Base-by-base conservation (phyloP, 2,797 vertebrate species). In the Momotus momota region DNA sequence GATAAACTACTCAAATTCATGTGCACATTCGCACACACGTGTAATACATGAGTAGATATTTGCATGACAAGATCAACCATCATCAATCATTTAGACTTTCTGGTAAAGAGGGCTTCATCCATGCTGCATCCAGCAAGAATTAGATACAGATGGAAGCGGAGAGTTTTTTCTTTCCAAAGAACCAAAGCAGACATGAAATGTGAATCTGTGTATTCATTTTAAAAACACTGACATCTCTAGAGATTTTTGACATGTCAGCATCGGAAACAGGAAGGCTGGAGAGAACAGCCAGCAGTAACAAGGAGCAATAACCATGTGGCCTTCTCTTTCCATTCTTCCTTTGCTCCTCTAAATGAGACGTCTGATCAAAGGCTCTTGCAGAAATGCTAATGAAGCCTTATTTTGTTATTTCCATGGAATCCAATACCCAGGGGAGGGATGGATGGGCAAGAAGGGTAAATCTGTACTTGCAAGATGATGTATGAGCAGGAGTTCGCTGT, bases 261-360 rank as follows among this genome's bases (percentile, higher is more conserved):
- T 87, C 60, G 45, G 95, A 96, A 96, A 87, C 83, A 97, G 90
- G 93, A 96, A 96, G 81, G 92, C 93, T 93, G 78, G 84, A 92
- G 83, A 97, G 83, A 94, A 96, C 71, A 94, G 92, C 83, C 80
- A 97, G 96, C 60, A 94, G 94, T 90, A 85, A 95, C 64, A 90
- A 80, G 81, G 92, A 93, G 66, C 57, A 85, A 82, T 67, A 96
- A 92, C 67, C 64, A 85, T 86, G 90, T 67, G 83, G 52, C 33
- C 83, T 94, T 92, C 83, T 93, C 61, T 82, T 95, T 94, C 77
- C 14, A 90, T 70, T 90, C 80, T 95, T 94, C 73, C 93, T 95
- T 97, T 93, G 51, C 86, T 84, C 73, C 67, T 31, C 57, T 90
- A 95, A 94, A 91, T 84, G 81, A 94, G 84, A 80, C 9, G 77